Evolutionary conservation across 92 coral and sea anemone species (phyloP).

Genomic region (Meandrina meandrites): DNA sequence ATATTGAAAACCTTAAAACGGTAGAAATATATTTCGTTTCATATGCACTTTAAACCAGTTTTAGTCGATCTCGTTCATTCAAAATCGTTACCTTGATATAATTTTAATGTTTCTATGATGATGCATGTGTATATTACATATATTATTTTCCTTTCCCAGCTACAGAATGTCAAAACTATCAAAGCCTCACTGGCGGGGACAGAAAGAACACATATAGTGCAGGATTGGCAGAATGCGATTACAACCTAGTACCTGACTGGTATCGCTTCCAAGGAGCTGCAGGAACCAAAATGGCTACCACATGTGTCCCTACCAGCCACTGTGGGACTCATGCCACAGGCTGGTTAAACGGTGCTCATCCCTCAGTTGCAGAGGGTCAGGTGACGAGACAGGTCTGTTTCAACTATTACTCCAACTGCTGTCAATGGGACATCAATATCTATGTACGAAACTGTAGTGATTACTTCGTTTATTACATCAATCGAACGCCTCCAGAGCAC

Average conservation of each 20-base stretch:
- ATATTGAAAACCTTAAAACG: too few species aligned
- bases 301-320: neutral
- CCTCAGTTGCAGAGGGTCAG: neutral
- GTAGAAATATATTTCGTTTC: too few species aligned
- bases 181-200: neutral
- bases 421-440: neutral
- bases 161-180: neutral
- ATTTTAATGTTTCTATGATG: too few species aligned
- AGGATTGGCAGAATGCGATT: neutral
- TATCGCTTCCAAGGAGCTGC: neutral
- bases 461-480: constrained; percentile 4
- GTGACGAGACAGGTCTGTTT: neutral
- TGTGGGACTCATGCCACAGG: neutral
- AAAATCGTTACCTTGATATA: too few species aligned
- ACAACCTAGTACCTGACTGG: neutral
- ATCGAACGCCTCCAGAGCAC: neutral
- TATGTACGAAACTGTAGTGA: neutral
- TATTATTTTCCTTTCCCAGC: too few species aligned
- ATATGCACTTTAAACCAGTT: too few species aligned
- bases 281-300: neutral
- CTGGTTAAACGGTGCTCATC: constrained; percentile 1
- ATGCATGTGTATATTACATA: too few species aligned
- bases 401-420: neutral
- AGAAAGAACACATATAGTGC: neutral
- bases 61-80: too few species aligned